These are phyloP conservation scores for Leptopilina myrica DNA, from an alignment of 2,888 invertebrate species.

Conservation along the genomic window DNA sequence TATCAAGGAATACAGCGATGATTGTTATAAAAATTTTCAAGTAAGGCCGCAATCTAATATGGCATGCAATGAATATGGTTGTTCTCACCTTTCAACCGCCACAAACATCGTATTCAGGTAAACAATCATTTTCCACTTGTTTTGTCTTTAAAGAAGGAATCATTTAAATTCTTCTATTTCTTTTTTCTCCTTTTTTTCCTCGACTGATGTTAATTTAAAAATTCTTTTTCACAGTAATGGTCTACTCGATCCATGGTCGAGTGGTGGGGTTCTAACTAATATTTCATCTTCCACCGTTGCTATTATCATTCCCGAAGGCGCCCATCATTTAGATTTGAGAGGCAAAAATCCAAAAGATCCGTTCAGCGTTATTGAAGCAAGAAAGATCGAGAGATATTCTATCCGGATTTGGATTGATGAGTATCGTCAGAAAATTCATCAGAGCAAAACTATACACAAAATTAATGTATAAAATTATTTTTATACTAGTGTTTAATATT, in stretches of 20 bases:
- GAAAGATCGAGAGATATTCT: slow-evolving; percentile 81
- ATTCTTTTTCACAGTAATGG: slow-evolving; percentile 83
- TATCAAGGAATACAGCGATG: slow-evolving; percentile 81
- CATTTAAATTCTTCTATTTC: neutral
- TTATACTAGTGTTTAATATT: neutral
- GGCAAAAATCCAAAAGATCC: slow-evolving; percentile 82
- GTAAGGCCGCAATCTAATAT: slow-evolving; percentile 83
- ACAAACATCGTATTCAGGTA: slow-evolving; percentile 84
- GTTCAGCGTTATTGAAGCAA: slow-evolving; percentile 80
- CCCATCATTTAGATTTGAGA: slow-evolving; percentile 92
- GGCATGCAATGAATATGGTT: slow-evolving; percentile 89
- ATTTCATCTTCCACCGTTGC: slow-evolving; percentile 83
- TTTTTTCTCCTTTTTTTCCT: neutral
- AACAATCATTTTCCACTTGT: slow-evolving; percentile 23
- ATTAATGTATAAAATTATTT: neutral
- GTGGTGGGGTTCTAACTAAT: slow-evolving; percentile 87
- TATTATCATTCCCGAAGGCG: slow-evolving; percentile 88
- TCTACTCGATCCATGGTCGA: slow-evolving; percentile 91
- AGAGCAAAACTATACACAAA: neutral
- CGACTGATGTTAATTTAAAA: neutral
- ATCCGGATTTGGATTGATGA: slow-evolving; percentile 81
- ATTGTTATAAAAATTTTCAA: slow-evolving; percentile 84
- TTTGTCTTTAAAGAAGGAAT: neutral
- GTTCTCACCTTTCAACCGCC: slow-evolving; percentile 82
- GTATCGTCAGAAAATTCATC: slow-evolving; percentile 47